phyloP scores from a whole-genome alignment of 1,140 invertebrate species.

The Aphidius gifuensis region DNA sequence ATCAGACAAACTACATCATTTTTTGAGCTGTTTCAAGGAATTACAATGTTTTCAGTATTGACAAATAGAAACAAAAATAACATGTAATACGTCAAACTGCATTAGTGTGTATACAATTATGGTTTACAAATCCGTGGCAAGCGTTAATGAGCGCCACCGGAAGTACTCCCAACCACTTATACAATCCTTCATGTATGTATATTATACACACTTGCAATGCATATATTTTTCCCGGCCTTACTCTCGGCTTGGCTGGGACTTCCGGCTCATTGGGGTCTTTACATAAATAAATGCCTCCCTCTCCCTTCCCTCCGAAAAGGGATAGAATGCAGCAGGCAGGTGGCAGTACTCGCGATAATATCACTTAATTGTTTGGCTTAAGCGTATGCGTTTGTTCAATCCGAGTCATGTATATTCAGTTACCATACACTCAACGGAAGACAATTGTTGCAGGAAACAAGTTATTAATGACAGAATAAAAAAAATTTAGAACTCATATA shows the following conservation, averaged over 20 bases:
- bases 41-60: too few relatives aligned
- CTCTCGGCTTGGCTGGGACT: constrained; percentile 32
- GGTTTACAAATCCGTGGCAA: constrained; percentile 50
- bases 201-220: too few relatives aligned
- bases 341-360: constrained; percentile 47
- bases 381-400: constrained; percentile 52
- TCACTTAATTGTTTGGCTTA: constrained; percentile 56
- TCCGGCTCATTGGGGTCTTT: constrained; percentile 50
- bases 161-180: constrained; percentile 36
- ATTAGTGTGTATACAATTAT: constrained; percentile 49
- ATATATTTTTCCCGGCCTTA: constrained; percentile 25
- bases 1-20: too few relatives aligned
- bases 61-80: constrained; percentile 28
- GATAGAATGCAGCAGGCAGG: constrained; percentile 39
- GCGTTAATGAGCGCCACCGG: constrained; percentile 54
- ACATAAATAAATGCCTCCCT: neutral
- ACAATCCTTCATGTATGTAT: constrained; percentile 18
- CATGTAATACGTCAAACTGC: constrained; percentile 47
- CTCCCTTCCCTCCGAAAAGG: constrained; percentile 27
- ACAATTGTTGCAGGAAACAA: neutral
- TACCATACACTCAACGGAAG: neutral
- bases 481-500: too few relatives aligned
- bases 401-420: constrained; percentile 18
- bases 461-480: too few relatives aligned
- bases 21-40: too few relatives aligned